Conservation (phyloP, 2,113 vertebrate species). For the Coreoperca whiteheadi region DNA sequence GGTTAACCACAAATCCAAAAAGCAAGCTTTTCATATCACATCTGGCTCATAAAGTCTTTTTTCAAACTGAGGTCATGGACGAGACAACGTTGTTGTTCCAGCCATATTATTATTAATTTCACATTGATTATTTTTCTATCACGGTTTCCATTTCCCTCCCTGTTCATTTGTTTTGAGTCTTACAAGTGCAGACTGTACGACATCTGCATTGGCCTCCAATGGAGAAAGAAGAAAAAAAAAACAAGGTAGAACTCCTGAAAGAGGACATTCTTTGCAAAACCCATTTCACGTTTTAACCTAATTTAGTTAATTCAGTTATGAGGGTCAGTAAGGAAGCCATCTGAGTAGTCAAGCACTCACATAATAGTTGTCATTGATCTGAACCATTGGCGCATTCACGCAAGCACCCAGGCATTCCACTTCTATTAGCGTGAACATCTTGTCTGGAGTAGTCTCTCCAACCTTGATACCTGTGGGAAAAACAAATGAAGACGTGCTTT, state of each 20-base stretch:
- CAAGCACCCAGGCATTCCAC: constrained; percentile 98
- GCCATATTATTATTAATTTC: background rate
- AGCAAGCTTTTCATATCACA: constrained; percentile 2
- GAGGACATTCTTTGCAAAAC: constrained; percentile 17
- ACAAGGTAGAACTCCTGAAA: background rate
- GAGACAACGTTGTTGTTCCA: background rate
- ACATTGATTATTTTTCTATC: constrained; percentile 5
- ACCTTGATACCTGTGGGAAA: constrained; percentile 91
- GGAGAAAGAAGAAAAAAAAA: background rate
- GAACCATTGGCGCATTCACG: constrained; percentile 98
- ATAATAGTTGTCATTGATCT: constrained; percentile 99
- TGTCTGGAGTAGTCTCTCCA: constrained; percentile 96
- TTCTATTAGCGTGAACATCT: constrained; percentile 94
- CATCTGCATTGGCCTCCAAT: constrained; percentile 13
- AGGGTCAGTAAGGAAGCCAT: constrained; percentile 5
- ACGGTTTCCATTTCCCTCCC: background rate
- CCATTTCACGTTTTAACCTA: constrained; percentile 39
- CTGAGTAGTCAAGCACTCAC: constrained; percentile 86
- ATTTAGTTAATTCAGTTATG: constrained; percentile 48
- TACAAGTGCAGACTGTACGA: background rate
- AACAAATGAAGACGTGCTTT: constrained; percentile 46
- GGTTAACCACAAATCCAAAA: constrained; percentile 22
- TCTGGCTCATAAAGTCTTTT: constrained; percentile 11
- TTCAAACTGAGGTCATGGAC: background rate
- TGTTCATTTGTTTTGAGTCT: background rate